Base-by-base conservation (phyloP, 2,888 invertebrate genomes). In the Actias luna region DNA sequence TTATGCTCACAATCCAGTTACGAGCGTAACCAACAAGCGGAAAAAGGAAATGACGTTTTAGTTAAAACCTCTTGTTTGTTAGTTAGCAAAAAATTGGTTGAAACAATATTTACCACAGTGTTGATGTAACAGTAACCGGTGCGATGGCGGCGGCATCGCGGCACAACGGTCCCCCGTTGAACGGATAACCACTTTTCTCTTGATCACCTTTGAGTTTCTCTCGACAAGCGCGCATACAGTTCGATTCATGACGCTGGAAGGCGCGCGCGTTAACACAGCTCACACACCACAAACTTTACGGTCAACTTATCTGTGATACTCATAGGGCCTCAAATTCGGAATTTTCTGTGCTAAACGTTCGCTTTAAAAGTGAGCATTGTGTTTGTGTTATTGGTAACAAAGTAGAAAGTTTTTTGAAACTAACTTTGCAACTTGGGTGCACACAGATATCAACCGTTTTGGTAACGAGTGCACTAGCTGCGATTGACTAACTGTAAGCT, bases 181-280 rank as follows among this genome's bases (percentile, higher is more conserved):
- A 65, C 82, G 39, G 25, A 58, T 29, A 27, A 2, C 75, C 79
- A 84, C 89, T 86, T 90, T 91, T 90, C 92, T 88, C 88, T 85
- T 70, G 80, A 88, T 89, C 90, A 90, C 90, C 91, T 84, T 85
- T 70, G 80, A 88, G 89, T 92, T 90, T 90, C 91, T 83, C 90
- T 75, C 66, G 64, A 67, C 64, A 67, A 69, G 78, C 83, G 81
- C 84, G 71, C 76, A 80, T 84, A 84, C 89, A 89, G 91, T 88
- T 69, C 67, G 68, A 69, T 74, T 70, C 79, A 69, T 76, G 80
- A 76, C 82, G 82, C 76, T 71, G 76, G 69, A 71, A 76, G 73
- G 78, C 78, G 80, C 81, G 82, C 89, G 85, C 87, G 86, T 81
- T 70, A 73, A 68, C 36, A 33, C 27, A 27, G 33, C 22, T 36